Evolutionary conservation across 2,797 vertebrate species (phyloP).

Genomic region (Parotocinclus haroldoi): DNA sequence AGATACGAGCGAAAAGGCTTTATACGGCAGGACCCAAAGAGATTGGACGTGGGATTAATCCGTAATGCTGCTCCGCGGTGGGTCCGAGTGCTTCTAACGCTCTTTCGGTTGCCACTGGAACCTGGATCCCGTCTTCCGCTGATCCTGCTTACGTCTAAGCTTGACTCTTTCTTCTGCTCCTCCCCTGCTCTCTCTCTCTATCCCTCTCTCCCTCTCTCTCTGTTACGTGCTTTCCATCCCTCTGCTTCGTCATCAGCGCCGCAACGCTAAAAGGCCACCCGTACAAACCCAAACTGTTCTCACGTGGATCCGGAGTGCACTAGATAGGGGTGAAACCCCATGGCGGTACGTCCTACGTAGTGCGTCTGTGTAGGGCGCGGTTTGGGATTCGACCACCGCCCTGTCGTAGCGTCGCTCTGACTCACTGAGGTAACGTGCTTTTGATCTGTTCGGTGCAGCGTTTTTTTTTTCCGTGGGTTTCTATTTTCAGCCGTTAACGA

Average conservation of each 20-base stretch:
- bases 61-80: slow-evolving; percentile 13
- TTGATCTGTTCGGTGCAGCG: slow-evolving; percentile 24
- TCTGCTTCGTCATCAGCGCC: slow-evolving; percentile 42
- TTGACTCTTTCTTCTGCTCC: slow-evolving; percentile 58
- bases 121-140: slow-evolving; percentile 64
- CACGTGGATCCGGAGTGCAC: not conserved
- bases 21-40: not conserved
- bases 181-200: slow-evolving; percentile 61
- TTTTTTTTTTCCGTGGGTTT: slow-evolving; percentile 25
- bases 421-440: slow-evolving; percentile 41
- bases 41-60: slow-evolving; percentile 36
- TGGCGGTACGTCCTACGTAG: not conserved
- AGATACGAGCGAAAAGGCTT: not conserved
- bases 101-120: slow-evolving; percentile 48
- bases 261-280: slow-evolving; percentile 47
- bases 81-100: slow-evolving; percentile 37
- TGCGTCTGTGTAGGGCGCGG: not conserved
- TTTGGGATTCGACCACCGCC: not conserved
- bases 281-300: not conserved
- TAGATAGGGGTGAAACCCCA: not conserved
- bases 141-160: slow-evolving; percentile 54
- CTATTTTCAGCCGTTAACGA: slow-evolving; percentile 36
- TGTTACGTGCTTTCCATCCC: slow-evolving; percentile 66
- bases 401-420: slow-evolving; percentile 48
- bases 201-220: slow-evolving; percentile 58